Evolutionary conservation across 2,113 vertebrate genomes (phyloP), one percentile per base, ranked within the genome.

Genomic region (Rhinoderma darwinii): DNA sequence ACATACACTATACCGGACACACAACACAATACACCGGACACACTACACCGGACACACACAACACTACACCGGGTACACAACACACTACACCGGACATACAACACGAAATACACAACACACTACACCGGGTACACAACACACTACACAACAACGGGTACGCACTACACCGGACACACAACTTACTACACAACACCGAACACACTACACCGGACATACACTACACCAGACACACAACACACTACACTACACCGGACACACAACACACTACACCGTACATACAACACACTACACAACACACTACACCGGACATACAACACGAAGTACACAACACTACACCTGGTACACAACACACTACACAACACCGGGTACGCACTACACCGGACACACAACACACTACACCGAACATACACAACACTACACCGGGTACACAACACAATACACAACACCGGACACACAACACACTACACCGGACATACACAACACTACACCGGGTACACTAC

Each of bases 401-500:
- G 9, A 9, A 27, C 27, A 12, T n/a, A 37, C 44, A 83, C 30
- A 54, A 14, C 44, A 73, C 44, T 50, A 39, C 66, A 47, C 51
- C 27, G 18, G n/a, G 43, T 59, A 59, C 30, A 70, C 70, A 75
- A 0, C 83, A 75, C 32, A 17, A 32, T 20, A 70, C 32, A 66
- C 12, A 66, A 27, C 14, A 32, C 63, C 32, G 9, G 1, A 20
- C 50, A 51, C 50, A 12, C 17, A 51, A 17, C 5, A 66, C 63
- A 32, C 10, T 39, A 72, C 63, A 50, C 51, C 47, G 56, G 30
- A 54, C 30, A 51, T 54, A 70, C n/a, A 50, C 22, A 68, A 43
- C 37, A 43, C 59, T 51, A 50, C 44, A 56, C 51, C 70, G 43
- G 51, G 51, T 50, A 25, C 18, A 84, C 22, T 73, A 84, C 50